phyloP scores from a whole-genome alignment of 2,888 invertebrate genomes.

The Conomelus anceps region DNA sequence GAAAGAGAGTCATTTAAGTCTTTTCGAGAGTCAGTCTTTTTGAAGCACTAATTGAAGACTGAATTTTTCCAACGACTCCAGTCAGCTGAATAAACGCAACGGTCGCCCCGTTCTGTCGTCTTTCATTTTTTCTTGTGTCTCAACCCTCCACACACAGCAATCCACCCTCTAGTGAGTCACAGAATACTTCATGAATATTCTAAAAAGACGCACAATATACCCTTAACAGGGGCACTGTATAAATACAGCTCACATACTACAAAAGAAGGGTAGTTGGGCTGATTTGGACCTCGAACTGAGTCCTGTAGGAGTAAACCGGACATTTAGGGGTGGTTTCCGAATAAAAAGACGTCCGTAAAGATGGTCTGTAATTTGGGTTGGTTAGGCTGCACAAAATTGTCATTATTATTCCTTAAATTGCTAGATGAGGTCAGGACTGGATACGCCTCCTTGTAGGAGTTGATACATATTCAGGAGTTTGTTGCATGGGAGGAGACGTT shows the following conservation, averaged over 20 bases:
- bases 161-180: neutral
- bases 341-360: neutral
- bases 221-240: neutral
- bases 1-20: no score
- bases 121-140: neutral
- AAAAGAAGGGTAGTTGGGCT: no score
- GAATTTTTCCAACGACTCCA: no score
- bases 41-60: no score
- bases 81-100: neutral
- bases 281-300: no score
- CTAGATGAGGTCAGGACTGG: neutral
- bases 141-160: neutral
- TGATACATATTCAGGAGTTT: no score
- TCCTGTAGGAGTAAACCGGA: no score
- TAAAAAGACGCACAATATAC: neutral
- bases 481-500: no score
- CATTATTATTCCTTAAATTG: neutral
- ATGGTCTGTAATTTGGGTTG: neutral
- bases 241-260: neutral
- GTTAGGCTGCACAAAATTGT: neutral
- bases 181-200: neutral
- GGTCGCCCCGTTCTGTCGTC: neutral
- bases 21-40: no score
- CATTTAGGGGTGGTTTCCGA: neutral
- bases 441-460: no score